Evolutionary conservation across 1,140 invertebrate species (phyloP).

Genomic region (Zaprionus vittiger): DNA sequence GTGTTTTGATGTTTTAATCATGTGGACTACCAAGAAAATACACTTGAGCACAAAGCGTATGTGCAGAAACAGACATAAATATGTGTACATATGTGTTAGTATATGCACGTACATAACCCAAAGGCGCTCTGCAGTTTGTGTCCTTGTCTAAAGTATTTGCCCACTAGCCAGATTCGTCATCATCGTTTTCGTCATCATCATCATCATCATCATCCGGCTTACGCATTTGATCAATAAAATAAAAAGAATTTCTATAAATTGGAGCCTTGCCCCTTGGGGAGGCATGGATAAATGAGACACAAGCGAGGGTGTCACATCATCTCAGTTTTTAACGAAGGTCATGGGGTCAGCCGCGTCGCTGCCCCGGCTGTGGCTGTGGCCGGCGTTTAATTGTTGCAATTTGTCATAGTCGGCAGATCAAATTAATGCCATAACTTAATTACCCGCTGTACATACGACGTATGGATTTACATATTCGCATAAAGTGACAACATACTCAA

Average conservation of each 20-base stretch:
- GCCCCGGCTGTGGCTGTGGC: constrained; percentile 30
- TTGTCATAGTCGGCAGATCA: constrained; percentile 69
- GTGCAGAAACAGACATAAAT: constrained; percentile 21
- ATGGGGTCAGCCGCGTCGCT: constrained; percentile 48
- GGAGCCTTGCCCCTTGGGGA: constrained; percentile 37
- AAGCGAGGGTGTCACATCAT: constrained; percentile 41
- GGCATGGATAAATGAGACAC: constrained; percentile 27
- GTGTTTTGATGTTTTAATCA: constrained; percentile 64
- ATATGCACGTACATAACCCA: neutral
- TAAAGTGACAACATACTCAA: neutral
- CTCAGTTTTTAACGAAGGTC: constrained; percentile 72
- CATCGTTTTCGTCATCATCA: constrained; percentile 19
- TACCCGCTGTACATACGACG: constrained; percentile 45
- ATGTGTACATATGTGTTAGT: constrained; percentile 1
- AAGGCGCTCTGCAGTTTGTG: constrained; percentile 34
- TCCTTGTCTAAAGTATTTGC: constrained; percentile 66
- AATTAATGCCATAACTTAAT: constrained; percentile 82
- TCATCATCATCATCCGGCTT: constrained; percentile 35
- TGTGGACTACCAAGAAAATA: constrained; percentile 19
- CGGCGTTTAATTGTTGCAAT: constrained; percentile 74
- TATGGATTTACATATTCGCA: constrained; percentile 30
- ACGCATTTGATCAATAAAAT: constrained; percentile 75
- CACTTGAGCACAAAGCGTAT: constrained; percentile 16
- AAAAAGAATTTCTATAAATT: constrained; percentile 63
- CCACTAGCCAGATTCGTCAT: constrained; percentile 16